Evolutionary conservation across 2,113 vertebrate genomes (phyloP).

Genomic region (Scytalopus superciliaris): DNA sequence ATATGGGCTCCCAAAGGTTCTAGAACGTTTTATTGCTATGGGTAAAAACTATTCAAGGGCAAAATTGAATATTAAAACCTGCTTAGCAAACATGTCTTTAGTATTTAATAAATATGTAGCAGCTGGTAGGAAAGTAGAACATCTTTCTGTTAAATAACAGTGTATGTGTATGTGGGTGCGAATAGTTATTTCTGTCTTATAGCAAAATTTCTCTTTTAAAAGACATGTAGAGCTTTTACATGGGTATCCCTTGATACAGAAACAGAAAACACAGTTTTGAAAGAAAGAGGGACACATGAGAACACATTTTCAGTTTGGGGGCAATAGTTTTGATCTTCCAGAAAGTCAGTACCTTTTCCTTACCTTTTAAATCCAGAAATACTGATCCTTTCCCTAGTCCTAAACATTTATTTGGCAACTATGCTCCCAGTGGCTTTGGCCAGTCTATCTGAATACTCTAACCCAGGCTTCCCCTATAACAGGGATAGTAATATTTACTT

Average conservation of each 20-base stretch:
- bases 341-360: background rate
- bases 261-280: constrained; percentile 18
- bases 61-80: constrained; percentile 68
- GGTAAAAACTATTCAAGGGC: constrained; percentile 67
- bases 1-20: constrained; percentile 50
- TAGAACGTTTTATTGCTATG: constrained; percentile 33
- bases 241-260: background rate
- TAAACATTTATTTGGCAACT: background rate
- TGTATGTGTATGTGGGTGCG: background rate
- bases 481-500: background rate
- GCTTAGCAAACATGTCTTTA: constrained; percentile 52
- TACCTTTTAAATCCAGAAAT: background rate
- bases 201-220: constrained; percentile 27
- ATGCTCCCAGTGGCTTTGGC: background rate
- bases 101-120: constrained; percentile 63
- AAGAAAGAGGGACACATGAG: background rate
- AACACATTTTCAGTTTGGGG: background rate
- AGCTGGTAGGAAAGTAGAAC: constrained; percentile 26
- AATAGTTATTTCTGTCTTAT: background rate
- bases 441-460: background rate
- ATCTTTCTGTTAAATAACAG: constrained; percentile 11
- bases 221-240: constrained; percentile 18
- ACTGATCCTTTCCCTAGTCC: background rate
- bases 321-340: background rate
- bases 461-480: background rate